These are phyloP conservation scores for Arion vulgaris DNA, from an alignment of 1,140 invertebrate genomes.

Conservation along the genomic window DNA sequence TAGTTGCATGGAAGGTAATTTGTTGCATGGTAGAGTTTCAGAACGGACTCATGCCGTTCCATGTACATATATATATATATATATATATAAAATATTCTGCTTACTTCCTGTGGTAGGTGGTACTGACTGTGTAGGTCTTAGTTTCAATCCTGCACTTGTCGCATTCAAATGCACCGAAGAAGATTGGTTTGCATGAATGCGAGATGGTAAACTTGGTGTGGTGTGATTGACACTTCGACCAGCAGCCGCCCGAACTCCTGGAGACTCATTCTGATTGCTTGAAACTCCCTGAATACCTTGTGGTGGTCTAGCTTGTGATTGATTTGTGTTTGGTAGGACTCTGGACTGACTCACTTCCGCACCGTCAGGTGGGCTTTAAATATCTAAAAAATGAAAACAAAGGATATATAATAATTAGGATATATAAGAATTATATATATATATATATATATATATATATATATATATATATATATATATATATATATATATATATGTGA, in stretches of 20 bases:
- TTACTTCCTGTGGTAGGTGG: constrained; percentile 58
- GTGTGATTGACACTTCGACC: constrained; percentile 41
- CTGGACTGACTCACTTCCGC: constrained; percentile 49
- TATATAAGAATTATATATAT: too few species aligned
- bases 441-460: background rate
- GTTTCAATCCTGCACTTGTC: constrained; percentile 16
- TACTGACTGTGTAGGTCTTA: constrained; percentile 55
- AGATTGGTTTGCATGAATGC: constrained; percentile 56
- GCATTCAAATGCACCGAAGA: constrained; percentile 44
- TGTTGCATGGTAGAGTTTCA: too few species aligned
- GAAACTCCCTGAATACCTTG: constrained; percentile 3
- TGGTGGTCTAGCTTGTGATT: constrained; percentile 1
- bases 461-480: constrained; percentile 1
- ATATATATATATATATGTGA: background rate
- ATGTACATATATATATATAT: too few species aligned
- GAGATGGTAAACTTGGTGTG: constrained; percentile 7
- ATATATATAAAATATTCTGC: too few species aligned
- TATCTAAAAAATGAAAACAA: constrained; percentile 65
- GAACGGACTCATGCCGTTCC: too few species aligned
- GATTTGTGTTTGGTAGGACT: constrained; percentile 40
- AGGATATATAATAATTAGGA: too few species aligned
- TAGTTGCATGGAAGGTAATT: too few species aligned
- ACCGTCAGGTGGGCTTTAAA: constrained; percentile 73
- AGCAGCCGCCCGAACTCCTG: constrained; percentile 32
- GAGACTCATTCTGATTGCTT: constrained; percentile 23